A percentile compares a stretch with the other conserved stretches of the same genome.
Conservation (phyloP, 2,888 invertebrate species). For the Leistus spinibarbis region DNA sequence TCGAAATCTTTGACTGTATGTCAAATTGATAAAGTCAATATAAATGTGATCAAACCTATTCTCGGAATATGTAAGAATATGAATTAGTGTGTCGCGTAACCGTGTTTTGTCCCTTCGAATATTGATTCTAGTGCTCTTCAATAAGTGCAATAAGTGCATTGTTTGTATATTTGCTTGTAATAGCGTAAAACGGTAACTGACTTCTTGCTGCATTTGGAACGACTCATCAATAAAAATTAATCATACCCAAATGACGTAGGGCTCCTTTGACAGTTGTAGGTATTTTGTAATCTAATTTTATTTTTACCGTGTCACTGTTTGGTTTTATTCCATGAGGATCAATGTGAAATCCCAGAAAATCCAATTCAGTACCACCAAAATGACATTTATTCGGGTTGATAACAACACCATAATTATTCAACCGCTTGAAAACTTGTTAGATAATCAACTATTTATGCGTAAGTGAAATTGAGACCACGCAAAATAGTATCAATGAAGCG, state of each 20-base stretch:
- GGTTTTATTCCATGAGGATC: constrained; percentile 18
- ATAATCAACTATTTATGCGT: constrained; percentile 51
- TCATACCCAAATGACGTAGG: constrained; percentile 50
- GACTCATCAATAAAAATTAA: constrained; percentile 52
- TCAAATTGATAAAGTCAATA: constrained; percentile 47
- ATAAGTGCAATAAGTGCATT: constrained; percentile 43
- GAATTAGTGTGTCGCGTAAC: constrained; percentile 40
- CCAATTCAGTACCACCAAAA: constrained; percentile 44
- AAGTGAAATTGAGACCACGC: constrained; percentile 48
- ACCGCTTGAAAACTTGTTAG: constrained; percentile 44
- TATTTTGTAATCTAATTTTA: constrained; percentile 44
- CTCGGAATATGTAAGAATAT: background rate
- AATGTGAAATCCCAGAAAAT: constrained; percentile 47
- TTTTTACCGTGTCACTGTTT: constrained; percentile 47
- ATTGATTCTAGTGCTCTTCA: background rate
- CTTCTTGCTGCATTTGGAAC: constrained; percentile 49
- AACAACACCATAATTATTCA: constrained; percentile 45
- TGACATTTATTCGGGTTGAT: constrained; percentile 50
- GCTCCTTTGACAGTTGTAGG: constrained; percentile 48
- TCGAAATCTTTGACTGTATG: constrained; percentile 35
- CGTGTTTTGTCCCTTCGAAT: too few relatives aligned
- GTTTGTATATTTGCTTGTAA: constrained; percentile 45
- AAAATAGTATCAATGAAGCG: constrained; percentile 51
- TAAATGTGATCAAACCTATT: constrained; percentile 45
- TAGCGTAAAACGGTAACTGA: constrained; percentile 51